Conservation (phyloP, 2,888 invertebrate genomes). For the Thumatha senex region DNA sequence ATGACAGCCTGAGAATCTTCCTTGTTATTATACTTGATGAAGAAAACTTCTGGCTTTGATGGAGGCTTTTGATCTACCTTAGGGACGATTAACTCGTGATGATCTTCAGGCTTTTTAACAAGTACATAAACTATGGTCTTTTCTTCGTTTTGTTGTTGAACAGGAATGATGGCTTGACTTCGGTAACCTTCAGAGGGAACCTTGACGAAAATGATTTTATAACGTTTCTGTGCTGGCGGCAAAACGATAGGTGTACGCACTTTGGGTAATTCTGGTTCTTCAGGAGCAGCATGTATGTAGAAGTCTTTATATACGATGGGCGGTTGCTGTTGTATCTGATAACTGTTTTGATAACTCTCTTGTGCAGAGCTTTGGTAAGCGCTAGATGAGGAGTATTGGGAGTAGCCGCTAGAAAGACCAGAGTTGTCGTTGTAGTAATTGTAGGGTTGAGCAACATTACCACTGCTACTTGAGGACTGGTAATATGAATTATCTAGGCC, state of each 20-base stretch:
- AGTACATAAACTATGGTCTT: conserved; percentile 91
- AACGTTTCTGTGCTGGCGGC: conserved; percentile 88
- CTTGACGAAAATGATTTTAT: conserved; percentile 92
- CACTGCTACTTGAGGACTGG: conserved; percentile 9
- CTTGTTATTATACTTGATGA: conserved; percentile 90
- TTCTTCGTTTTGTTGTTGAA: conserved; percentile 86
- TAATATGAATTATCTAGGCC: conserved; percentile 10
- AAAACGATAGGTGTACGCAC: conserved; percentile 82
- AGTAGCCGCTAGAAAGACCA: conserved; percentile 7
- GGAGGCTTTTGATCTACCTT: conserved; percentile 87
- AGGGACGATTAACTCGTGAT: conserved; percentile 86
- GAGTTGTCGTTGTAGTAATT: conserved; percentile 17
- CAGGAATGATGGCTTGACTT: conserved; percentile 86
- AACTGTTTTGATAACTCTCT: conserved; percentile 78
- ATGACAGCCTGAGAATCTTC: conserved; percentile 73
- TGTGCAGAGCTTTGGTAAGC: conserved; percentile 33
- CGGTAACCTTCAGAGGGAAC: conserved; percentile 86
- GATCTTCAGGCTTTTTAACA: conserved; percentile 89
- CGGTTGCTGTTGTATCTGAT: conserved; percentile 89
- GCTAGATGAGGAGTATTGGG: conserved; percentile 40
- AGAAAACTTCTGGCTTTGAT: conserved; percentile 90
- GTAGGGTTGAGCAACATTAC: conserved; percentile 20
- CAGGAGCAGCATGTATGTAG: conserved; percentile 76
- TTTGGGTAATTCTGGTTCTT: conserved; percentile 79
- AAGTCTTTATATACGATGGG: conserved; percentile 86